phyloP scores from a whole-genome alignment of 2,797 vertebrate species.

The Eulemur coronatus region DNA sequence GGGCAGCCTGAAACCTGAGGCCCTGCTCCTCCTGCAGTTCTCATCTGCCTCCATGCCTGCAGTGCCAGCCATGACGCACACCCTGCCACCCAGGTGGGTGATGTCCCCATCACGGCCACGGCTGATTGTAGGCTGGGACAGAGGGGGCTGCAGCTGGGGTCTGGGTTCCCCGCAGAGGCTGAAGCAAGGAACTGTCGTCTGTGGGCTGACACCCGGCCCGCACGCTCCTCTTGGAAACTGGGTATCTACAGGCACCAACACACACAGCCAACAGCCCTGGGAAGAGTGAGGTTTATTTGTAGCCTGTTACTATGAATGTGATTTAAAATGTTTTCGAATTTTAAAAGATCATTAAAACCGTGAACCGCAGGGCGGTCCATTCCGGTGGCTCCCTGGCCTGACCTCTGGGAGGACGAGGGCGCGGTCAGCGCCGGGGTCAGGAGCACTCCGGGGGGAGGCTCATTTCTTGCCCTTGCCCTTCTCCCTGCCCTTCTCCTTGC shows the following conservation, averaged over 20 bases:
- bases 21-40: neutral
- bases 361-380: fast-evolving
- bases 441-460: neutral
- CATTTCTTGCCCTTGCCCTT: conserved; percentile 59
- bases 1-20: neutral
- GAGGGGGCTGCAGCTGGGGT: neutral
- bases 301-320: neutral
- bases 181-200: neutral
- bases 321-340: neutral
- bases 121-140: neutral
- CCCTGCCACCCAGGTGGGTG: neutral
- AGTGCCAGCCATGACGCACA: neutral
- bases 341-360: fast-evolving
- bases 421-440: neutral
- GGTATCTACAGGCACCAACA: fast-evolving
- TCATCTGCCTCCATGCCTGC: fast-evolving
- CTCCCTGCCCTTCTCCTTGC: conserved; percentile 75
- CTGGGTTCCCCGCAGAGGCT: neutral
- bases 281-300: neutral
- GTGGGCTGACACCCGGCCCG: fast-evolving
- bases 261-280: neutral
- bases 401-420: neutral
- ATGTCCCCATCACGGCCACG: fast-evolving
- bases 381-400: neutral
- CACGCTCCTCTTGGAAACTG: fast-evolving